Evolutionary conservation across 2,797 vertebrate genomes (phyloP).

Genomic region (Aphelocoma californica): DNA sequence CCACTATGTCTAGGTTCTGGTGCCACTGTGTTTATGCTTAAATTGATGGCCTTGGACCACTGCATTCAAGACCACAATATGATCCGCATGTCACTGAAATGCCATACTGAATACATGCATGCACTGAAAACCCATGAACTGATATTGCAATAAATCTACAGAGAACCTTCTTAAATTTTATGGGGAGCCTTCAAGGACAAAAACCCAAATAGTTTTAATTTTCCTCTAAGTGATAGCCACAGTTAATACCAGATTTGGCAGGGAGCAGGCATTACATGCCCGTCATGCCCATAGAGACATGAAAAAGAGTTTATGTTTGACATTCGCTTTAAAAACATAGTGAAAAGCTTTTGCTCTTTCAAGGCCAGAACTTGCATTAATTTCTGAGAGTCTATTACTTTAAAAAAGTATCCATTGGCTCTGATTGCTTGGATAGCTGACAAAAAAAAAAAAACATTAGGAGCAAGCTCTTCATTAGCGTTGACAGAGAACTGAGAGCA

Average conservation of each 20-base stretch:
- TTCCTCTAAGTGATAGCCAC: constrained; percentile 6
- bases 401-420: background rate
- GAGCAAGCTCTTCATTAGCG: background rate
- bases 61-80: background rate
- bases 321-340: constrained; percentile 35
- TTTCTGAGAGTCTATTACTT: background rate
- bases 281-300: background rate
- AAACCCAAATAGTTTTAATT: constrained; percentile 25
- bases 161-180: background rate
- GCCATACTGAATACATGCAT: background rate
- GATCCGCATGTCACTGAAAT: background rate
- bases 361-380: background rate
- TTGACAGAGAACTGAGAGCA: background rate
- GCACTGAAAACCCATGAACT: background rate
- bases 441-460: background rate
- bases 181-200: background rate
- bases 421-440: background rate
- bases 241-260: constrained; percentile 33
- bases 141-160: background rate
- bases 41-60: background rate
- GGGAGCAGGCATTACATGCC: constrained; percentile 3
- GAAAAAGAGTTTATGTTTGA: constrained; percentile 50
- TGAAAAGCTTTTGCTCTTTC: constrained; percentile 21
- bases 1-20: background rate
- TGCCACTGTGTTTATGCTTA: background rate